Evolutionary conservation across 2,888 invertebrate genomes (phyloP), one percentile per base, ranked within the genome.

Genomic region (Periphyllus acericola): DNA sequence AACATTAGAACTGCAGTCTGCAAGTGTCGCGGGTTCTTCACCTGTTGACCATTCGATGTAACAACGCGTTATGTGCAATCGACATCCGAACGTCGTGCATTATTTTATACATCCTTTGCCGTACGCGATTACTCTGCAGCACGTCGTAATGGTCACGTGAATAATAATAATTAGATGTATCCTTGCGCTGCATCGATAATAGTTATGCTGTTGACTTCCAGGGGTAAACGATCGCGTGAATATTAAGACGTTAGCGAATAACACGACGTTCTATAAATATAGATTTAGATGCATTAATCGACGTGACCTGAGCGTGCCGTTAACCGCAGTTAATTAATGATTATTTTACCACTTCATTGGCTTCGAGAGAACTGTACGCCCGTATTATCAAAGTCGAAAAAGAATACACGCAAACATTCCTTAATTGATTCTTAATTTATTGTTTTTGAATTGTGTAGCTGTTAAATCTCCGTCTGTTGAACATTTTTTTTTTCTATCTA

Each of bases 251-350:
- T 36, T 1, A 60, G 29, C 40, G 36, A 66, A 46, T 46, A 46
- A 40, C 80, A 1, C 36, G 40, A 40, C 66, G n/a, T 21, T 80
- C 66, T 40, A n/a, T 40, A 66, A 80, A 66, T 66, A 80, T 68
- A 80, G 40, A 66, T 80, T 66, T 66, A 68, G 17, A 36, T n/a
- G n/a, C n/a, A 68, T 80, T 80, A 80, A 80, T 68, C 66, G 66
- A 80, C 32, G 40, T 80, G 80, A 80, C 80, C 80, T 40, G 4
- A 36, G 80, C 36, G 34, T 14, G 29, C 3, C 40, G 68, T 36
- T 36, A 66, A 66, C 29, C 1, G 60, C 36, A 36, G 25, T 80
- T 40, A n/a, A 40, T 66, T 80, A 66, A 80, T 60, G 66, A 36
- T 40, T 66, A 60, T 80, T 80, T 66, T 66, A 80, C 36, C 36